phyloP scores from a whole-genome alignment of 1,140 invertebrate species.

The Orius insidiosus region DNA sequence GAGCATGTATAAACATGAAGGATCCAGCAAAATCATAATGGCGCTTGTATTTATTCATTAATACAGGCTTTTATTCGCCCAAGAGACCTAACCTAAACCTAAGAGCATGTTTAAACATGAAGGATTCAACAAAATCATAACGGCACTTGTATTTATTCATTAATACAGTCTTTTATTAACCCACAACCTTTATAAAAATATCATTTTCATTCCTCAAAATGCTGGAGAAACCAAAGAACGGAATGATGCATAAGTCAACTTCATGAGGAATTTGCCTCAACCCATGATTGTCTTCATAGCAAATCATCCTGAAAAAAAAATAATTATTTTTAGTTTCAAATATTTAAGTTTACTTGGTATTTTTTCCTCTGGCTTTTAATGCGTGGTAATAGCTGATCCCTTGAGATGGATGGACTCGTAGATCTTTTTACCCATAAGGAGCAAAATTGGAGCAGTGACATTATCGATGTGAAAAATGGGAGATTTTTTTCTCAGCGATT shows the following conservation, averaged over 20 bases:
- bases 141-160: no score
- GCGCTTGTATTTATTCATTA: no score
- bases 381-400: conserved; percentile 48
- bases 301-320: conserved; percentile 35
- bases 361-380: conserved; percentile 37
- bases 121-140: no score
- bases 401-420: conserved; percentile 60
- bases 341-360: conserved; percentile 33
- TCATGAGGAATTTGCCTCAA: conserved; percentile 38
- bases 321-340: neutral
- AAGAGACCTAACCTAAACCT: no score
- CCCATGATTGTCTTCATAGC: conserved; percentile 59
- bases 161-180: no score
- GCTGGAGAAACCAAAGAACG: conserved; percentile 36
- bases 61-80: no score
- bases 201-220: no score
- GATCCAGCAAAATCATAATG: no score
- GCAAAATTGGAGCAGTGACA: conserved; percentile 60
- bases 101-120: no score
- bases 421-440: conserved; percentile 66
- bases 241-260: conserved; percentile 47
- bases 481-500: conserved; percentile 44
- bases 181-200: no score
- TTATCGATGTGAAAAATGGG: conserved; percentile 44
- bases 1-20: no score